Base-by-base conservation (phyloP, 2,797 vertebrate species). In the Anomalospiza imberbis region DNA sequence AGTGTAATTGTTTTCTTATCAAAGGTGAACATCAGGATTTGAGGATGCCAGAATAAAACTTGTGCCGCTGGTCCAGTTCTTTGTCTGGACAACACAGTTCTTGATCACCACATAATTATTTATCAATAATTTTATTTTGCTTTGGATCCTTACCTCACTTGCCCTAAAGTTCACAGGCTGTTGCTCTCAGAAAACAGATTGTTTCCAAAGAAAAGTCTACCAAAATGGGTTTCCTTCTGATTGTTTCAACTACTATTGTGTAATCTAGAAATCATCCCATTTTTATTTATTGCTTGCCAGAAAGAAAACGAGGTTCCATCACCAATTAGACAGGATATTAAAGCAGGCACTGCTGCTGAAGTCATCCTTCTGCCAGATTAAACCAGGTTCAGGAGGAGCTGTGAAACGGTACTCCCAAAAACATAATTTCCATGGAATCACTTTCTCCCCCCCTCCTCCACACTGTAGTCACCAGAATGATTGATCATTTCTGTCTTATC, bases 361-460 rank as follows among this genome's bases (percentile, higher is more conserved):
- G 44, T 89, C 67, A 73, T 32, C 26, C 17, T 82, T 73, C 74
- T 63, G 63, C 65, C 60, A 87, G 48, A 82, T 34, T 48, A 88
- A 45, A 55, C 58, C 55, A 63, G 21, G 62, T 53, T 70, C 67
- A n/a, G 42, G 6, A 88, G 40, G n/a, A 81, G 24, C 0, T 70
- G 19, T 34, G 48, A 93, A 89, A 48, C 3, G 1, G 24, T 55
- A 70, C 20, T 79, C 65, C 45, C 62, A 55, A 86, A 94, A 96
- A 57, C 10, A 54, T 9, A 2, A 91, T 38, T 91, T 68, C 70
- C 47, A 66, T 44, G 42, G 54, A 86, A 88, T 50, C n/a, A 48
- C 22, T 16, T 34, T 7, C 13, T 9, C 1, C 0, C 1, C 5
- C 8, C 1, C 7, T 10, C 8, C n/a, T 8, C 36, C 34, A 29